Percentiles rank a stretch among this genome's conserved stretches.
Conservation (phyloP, 2,113 vertebrate species). For the Tympanuchus pallidicinctus region DNA sequence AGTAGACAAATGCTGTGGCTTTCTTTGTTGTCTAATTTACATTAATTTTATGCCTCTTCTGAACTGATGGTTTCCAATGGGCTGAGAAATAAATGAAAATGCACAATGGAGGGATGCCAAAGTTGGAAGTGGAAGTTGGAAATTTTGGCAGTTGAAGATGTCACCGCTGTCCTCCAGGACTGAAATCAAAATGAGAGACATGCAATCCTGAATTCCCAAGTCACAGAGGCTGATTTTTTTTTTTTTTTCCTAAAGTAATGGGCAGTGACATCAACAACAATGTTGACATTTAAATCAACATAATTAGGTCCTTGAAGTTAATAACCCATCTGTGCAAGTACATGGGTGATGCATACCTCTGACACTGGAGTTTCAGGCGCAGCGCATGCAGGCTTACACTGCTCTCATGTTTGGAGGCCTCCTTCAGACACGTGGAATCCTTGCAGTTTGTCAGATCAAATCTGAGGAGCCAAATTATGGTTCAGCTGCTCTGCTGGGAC, state of each 20-base stretch:
- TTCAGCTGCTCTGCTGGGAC: not conserved
- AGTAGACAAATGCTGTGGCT: slow-evolving; percentile 20
- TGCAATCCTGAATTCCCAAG: not conserved
- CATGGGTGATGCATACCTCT: slow-evolving; percentile 4
- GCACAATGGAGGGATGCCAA: not conserved
- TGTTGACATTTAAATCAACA: slow-evolving; percentile 51
- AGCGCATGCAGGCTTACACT: not conserved
- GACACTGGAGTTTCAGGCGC: not conserved
- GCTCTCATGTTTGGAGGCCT: not conserved
- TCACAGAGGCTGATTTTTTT: not conserved
- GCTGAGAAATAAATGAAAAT: slow-evolving; percentile 36
- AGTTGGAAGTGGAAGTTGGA: slow-evolving; percentile 4
- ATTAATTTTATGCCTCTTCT: slow-evolving; percentile 14
- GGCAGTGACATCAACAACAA: slow-evolving; percentile 32
- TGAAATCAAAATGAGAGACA: slow-evolving; percentile 21
- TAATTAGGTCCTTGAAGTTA: slow-evolving; percentile 46
- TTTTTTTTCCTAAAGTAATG: slow-evolving; percentile 21
- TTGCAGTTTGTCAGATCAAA: slow-evolving; percentile 17
- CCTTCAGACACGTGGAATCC: not conserved
- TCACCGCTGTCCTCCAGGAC: not conserved
- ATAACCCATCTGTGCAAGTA: slow-evolving; percentile 27
- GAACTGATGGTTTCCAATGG: slow-evolving; percentile 23
- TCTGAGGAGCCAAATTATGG: rapidly evolving
- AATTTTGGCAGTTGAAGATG: slow-evolving; percentile 34
- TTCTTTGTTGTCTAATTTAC: slow-evolving; percentile 26